Conservation (phyloP, 2,797 vertebrate genomes). For the Phalloptychus januarius region DNA sequence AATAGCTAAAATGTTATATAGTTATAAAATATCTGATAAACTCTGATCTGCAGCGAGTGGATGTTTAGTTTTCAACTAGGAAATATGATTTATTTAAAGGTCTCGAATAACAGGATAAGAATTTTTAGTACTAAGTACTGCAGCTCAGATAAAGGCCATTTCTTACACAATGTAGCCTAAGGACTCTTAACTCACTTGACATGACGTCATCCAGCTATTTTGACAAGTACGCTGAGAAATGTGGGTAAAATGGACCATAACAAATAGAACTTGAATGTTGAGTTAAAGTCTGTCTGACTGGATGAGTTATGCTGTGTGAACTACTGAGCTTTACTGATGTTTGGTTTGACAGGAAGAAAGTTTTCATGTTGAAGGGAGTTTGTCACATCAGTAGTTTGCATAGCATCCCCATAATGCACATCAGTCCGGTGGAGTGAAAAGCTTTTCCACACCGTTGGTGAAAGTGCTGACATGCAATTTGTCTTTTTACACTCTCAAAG, state of each 20-base stretch:
- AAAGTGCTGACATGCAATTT: neutral
- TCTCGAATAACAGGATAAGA: constrained; percentile 10
- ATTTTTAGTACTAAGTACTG: constrained; percentile 35
- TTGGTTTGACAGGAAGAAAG: neutral
- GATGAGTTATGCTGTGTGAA: constrained; percentile 19
- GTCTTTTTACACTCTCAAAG: neutral
- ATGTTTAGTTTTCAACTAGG: constrained; percentile 10
- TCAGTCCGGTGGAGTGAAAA: neutral
- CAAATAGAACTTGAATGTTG: constrained; percentile 24
- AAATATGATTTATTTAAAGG: constrained; percentile 9
- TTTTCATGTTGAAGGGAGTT: neutral
- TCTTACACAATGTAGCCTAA: neutral
- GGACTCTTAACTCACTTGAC: neutral
- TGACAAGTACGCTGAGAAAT: constrained; percentile 17
- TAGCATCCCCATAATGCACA: neutral
- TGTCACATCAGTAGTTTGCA: neutral
- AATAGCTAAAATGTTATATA: neutral
- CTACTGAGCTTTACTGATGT: constrained; percentile 2
- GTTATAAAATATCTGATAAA: constrained; percentile 1
- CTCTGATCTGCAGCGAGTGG: neutral
- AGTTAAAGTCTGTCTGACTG: constrained; percentile 1
- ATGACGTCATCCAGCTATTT: constrained; percentile 10
- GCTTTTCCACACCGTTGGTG: neutral
- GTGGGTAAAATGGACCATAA: neutral
- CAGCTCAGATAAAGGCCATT: neutral